Evolutionary conservation across 2,797 vertebrate genomes (phyloP), one percentile per base, ranked within the genome.

Genomic region (Gephyroberyx darwinii): DNA sequence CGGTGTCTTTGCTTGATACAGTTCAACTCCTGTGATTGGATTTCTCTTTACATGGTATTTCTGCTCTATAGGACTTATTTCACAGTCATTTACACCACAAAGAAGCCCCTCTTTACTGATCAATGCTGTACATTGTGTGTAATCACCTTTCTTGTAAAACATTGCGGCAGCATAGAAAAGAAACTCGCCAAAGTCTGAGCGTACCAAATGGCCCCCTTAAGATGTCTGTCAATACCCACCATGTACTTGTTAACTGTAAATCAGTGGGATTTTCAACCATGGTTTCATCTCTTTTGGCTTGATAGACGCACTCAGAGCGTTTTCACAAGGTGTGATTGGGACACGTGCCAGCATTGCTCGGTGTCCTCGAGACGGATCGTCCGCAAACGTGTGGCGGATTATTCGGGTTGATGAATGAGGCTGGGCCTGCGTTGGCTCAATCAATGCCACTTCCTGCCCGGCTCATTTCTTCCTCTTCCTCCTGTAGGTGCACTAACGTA

Each of bases 361-460:
- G 43, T 72, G 72, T 81, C 81, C 81, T 75, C 5, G 3, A 66
- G 75, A 81, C 75, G 30, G 66, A 82, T 82, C 19, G 50, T 82
- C 74, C 64, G 58, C 77, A 65, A 71, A 81, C 60, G 57, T 67
- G 64, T 67, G 64, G 65, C 77, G 64, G 69, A 71, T 78, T 75
- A 71, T 72, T 51, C 65, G 59, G 59, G 57, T 80, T 88, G 87
- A 88, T 85, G 76, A 81, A 88, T 61, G 75, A 86, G 63, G 72
- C 62, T 30, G 37, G 78, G 74, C 66, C 55, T 50, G 75, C 65
- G 74, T 69, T 58, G 61, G 70, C 72, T 89, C 78, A 78, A 67
- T 91, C 89, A 88, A 66, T 86, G 84, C 77, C 80, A 80, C 75
- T 81, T 76, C 68, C 1, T 58, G 68, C 69, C 56, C 17, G 33